Conservation (phyloP, 2,888 invertebrate species). For the Ormyrus labotus region DNA sequence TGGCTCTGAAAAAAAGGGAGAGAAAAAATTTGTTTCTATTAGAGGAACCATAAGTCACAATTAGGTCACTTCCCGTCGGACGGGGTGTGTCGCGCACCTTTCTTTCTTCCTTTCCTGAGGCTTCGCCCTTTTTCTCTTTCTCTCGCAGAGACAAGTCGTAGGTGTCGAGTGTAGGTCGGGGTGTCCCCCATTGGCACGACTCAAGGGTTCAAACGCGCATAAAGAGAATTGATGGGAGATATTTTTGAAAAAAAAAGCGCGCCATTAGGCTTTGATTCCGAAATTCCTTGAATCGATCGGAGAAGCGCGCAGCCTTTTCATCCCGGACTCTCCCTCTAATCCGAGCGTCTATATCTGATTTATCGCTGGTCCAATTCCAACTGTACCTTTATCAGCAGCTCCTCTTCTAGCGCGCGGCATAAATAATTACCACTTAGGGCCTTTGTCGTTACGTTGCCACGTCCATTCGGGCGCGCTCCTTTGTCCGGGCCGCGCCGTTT, state of each 20-base stretch:
- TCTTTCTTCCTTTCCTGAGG: constrained; percentile 53
- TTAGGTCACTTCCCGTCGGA: constrained; percentile 69
- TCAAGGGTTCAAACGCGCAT: constrained; percentile 37
- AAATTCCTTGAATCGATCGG: constrained; percentile 33
- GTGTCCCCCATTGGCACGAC: constrained; percentile 56
- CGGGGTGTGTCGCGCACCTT: constrained; percentile 65
- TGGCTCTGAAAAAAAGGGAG: constrained; percentile 20
- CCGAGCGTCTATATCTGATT: constrained; percentile 50
- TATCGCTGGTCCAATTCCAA: constrained; percentile 65
- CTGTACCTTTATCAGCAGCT: constrained; percentile 51
- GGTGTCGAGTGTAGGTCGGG: constrained; percentile 61
- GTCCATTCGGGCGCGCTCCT: constrained; percentile 61
- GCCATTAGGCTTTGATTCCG: neutral
- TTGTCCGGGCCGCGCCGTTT: constrained; percentile 63
- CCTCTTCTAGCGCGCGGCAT: constrained; percentile 62
- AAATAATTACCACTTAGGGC: constrained; percentile 73
- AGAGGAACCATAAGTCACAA: constrained; percentile 74
- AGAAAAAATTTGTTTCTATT: constrained; percentile 64
- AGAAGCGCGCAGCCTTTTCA: neutral
- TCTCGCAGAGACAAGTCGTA: constrained; percentile 59
- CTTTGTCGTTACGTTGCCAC: constrained; percentile 66
- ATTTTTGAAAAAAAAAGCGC: constrained; percentile 8
- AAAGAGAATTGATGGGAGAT: constrained; percentile 49
- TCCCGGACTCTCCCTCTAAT: constrained; percentile 22
- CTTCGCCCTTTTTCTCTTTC: constrained; percentile 49